These are phyloP conservation scores for Aleadryas rufinucha DNA, from an alignment of 2,113 vertebrate genomes.

Conservation along the genomic window DNA sequence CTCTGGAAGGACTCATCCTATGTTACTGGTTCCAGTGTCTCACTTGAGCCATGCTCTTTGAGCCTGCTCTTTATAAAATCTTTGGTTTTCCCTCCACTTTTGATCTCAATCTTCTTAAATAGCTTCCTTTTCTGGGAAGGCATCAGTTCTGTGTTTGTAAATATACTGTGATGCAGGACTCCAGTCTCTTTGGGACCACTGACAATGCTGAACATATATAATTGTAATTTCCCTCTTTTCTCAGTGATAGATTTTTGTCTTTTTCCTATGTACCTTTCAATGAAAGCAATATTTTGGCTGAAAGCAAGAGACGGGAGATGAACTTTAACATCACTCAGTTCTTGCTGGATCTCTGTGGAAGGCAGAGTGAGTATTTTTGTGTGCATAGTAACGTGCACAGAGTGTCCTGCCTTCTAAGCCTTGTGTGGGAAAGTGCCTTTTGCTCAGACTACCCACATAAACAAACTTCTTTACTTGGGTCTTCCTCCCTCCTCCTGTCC, in stretches of 20 bases:
- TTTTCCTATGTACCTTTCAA: neutral
- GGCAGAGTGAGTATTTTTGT: neutral
- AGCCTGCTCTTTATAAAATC: neutral
- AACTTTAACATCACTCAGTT: neutral
- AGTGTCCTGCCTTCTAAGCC: neutral
- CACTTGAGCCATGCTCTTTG: neutral
- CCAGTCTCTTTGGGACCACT: neutral
- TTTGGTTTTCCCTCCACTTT: neutral
- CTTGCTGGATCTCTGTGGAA: neutral
- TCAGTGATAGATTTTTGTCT: neutral
- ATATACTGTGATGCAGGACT: neutral
- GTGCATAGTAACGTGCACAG: fast-evolving
- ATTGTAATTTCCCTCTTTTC: neutral
- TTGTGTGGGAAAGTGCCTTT: neutral
- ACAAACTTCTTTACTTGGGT: neutral
- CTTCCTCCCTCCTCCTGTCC: neutral
- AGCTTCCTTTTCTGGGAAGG: neutral
- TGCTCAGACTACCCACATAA: neutral
- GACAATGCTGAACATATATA: neutral
- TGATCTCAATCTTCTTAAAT: neutral
- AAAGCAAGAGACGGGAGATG: neutral
- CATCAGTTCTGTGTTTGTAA: neutral
- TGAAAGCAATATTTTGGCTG: neutral
- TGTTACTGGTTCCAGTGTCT: neutral
- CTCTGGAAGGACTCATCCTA: neutral